These are phyloP conservation scores for Pyxicephalus adspersus DNA, from an alignment of 2,113 vertebrate species.

Conservation along the genomic window DNA sequence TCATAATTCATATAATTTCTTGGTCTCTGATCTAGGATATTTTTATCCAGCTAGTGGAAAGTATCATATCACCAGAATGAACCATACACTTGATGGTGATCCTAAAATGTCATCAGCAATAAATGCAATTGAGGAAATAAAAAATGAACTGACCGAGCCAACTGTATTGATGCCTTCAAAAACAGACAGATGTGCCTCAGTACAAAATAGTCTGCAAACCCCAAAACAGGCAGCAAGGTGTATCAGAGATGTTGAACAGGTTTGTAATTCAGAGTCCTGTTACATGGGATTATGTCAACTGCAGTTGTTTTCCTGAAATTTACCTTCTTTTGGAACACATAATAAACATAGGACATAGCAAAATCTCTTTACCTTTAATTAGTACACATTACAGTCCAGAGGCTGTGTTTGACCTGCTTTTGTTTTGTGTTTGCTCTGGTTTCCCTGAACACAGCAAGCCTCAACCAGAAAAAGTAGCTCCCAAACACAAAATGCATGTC, in stretches of 20 bases:
- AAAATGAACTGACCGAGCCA: slow-evolving; percentile 12
- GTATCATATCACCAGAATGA: neutral
- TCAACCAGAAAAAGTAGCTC: too few species aligned
- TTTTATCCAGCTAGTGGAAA: slow-evolving; percentile 19
- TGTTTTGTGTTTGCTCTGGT: too few species aligned
- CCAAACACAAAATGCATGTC: too few species aligned
- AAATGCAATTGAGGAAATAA: slow-evolving; percentile 45
- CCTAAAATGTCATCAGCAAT: slow-evolving; percentile 31
- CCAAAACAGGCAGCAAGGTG: neutral
- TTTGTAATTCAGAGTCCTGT: neutral
- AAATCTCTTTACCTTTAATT: too few species aligned
- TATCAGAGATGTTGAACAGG: slow-evolving; percentile 7
- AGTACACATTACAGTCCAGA: too few species aligned
- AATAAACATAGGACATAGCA: too few species aligned
- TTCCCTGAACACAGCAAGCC: too few species aligned
- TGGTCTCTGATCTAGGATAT: slow-evolving; percentile 24
- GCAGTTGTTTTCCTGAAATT: too few species aligned
- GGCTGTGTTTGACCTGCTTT: too few species aligned
- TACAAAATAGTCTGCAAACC: neutral
- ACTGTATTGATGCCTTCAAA: neutral
- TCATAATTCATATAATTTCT: neutral
- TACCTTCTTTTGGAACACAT: too few species aligned
- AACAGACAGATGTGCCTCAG: neutral
- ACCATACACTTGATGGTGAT: slow-evolving; percentile 26
- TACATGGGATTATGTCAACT: neutral